phyloP scores from a whole-genome alignment of 2,797 vertebrate species.

The Siniperca scherzeri region DNA sequence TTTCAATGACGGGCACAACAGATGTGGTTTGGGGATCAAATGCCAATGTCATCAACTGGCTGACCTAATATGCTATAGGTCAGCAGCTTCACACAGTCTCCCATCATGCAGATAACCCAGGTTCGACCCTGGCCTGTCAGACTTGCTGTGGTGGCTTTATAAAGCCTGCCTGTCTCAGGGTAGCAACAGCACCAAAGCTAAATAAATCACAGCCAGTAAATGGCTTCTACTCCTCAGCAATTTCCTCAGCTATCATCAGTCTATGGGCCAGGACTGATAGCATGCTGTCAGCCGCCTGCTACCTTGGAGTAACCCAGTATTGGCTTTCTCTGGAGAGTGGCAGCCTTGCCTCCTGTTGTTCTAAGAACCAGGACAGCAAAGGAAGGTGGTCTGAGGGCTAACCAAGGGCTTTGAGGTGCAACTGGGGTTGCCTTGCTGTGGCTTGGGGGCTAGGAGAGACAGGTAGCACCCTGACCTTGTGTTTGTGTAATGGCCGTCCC shows the following conservation, averaged over 20 bases:
- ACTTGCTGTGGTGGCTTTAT: constrained; percentile 47
- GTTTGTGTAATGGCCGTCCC: constrained; percentile 76
- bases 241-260: constrained; percentile 72
- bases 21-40: constrained; percentile 24
- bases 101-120: constrained; percentile 39
- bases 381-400: constrained; percentile 33
- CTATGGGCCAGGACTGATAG: constrained; percentile 61
- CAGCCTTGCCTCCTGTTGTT: constrained; percentile 18
- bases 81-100: constrained; percentile 21
- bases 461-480: constrained; percentile 82
- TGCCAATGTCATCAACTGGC: constrained; percentile 21
- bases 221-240: constrained; percentile 66
- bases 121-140: constrained; percentile 49
- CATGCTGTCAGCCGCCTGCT: constrained; percentile 55
- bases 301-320: constrained; percentile 28
- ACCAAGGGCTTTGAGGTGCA: constrained; percentile 53
- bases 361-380: not conserved
- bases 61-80: constrained; percentile 17
- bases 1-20: constrained; percentile 7
- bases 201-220: constrained; percentile 75
- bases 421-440: constrained; percentile 19
- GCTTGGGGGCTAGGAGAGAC: constrained; percentile 38
- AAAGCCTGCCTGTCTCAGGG: constrained; percentile 61
- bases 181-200: constrained; percentile 59
- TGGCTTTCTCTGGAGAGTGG: constrained; percentile 21